Evolutionary conservation across 2,797 vertebrate genomes (phyloP), one percentile per base, ranked within the genome.

Genomic region (Brotula barbata): DNA sequence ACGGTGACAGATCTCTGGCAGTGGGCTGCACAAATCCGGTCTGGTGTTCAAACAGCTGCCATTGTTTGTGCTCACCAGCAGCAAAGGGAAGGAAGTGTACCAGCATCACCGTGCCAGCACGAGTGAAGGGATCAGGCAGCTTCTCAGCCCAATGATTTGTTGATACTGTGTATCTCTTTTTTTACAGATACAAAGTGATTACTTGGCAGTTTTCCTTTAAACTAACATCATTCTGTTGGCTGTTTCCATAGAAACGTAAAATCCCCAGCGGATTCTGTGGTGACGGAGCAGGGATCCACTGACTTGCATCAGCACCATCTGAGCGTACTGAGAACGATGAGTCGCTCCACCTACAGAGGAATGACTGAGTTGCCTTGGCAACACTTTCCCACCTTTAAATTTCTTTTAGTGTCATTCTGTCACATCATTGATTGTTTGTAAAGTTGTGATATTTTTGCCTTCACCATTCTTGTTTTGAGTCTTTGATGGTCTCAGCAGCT

Each of bases 171-270:
- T 28, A 4, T 28, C 4, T 28, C 7, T 28, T 28, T 28, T 4
- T 36, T 11, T 14, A 10, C 9, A 36, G 34, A 11, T 36, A n/a
- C 8, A 15, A 39, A 39, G 2, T 15, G 37, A n/a, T 39, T 28
- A 4, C 4, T n/a, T 39, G 37, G 2, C 37, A 39, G 13, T 8
- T 8, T 33, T n/a, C n/a, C n/a, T 44, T 14, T 42, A 42, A 13
- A 8, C 23, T 33, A 3, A 48, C 43, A 0, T 12, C 41, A 0
- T 7, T 20, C n/a, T 63, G 34, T 62, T 53, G 70, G 13, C 84
- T 28, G 36, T 66, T 70, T 68, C 58, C 59, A 15, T 28, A 92
- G 91, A 92, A 89, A 91, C 90, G 88, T 92, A 91, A 85, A 89
- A 64, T 58, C 72, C 43, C 61, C 66, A 20, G 49, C 12, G 1